Base-by-base conservation (phyloP, 2,888 invertebrate genomes). In the Graphium colonna region DNA sequence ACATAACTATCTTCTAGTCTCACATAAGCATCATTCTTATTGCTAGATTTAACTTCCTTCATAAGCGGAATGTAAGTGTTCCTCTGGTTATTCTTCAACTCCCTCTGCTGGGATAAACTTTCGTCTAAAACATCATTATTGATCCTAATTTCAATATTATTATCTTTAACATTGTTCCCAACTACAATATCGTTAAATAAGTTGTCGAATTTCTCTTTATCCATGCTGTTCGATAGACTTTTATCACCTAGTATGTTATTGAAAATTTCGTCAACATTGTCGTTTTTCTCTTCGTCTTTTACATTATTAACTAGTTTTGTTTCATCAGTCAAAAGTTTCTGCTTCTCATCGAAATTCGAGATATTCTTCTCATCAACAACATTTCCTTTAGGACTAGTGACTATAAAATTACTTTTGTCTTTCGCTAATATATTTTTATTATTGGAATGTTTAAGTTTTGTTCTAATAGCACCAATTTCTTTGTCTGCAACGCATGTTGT, bases 381-480 rank as follows among this genome's bases (percentile, higher is more conserved):
- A 67, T 71, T 83, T 61, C 63, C 70, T 78, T 79, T 85, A 79
- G 76, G 68, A 81, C 79, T 86, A 84, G 68, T 78, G 68, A 75
- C 73, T 79, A 81, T 74, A 74, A 75, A 75, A 78, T 79, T 84
- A 79, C 66, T 74, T 81, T 81, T 86, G 79, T 83, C 87, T 86
- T 87, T 87, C 67, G 84, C 87, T 84, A 87, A 79, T 78, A 77
- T 82, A 81, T 65, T 78, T 74, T 82, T 85, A 75, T 69, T 81
- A 79, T 65, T 84, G 89, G 89, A 89, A 88, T 89, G 89, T 85
- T 85, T 87, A 71, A 78, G 67, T 87, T 88, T 89, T 73, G 79
- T 75, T 79, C 77, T 88, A 79, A 77, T 85, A 89, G 89, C 88
- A 89, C 88, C 88, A 85, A 75, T 82, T 61, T 88, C 86, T 74